Conservation (phyloP, 2,113 vertebrate genomes). For the Rousettus leschenaultii region DNA sequence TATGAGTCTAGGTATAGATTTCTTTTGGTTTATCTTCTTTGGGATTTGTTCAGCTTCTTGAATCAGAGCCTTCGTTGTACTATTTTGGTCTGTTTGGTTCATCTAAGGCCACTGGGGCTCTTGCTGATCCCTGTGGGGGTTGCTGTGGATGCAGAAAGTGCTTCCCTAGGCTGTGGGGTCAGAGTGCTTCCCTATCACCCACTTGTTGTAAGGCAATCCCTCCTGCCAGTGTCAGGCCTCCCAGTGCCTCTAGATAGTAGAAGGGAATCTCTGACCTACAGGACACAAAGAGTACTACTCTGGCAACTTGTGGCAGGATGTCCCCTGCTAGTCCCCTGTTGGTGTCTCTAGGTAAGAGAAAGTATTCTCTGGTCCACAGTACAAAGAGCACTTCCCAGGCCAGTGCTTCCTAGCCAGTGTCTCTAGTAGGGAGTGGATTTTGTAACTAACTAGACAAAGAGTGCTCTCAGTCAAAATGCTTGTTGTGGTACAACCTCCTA, state of each 20-base stretch:
- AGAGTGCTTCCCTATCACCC: neutral
- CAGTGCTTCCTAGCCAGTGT: neutral
- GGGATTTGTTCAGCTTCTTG: neutral
- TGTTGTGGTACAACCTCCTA: neutral
- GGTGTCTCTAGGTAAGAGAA: neutral
- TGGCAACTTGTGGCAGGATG: neutral
- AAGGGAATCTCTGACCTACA: neutral
- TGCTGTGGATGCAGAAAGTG: neutral
- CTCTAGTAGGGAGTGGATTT: neutral
- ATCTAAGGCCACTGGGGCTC: neutral
- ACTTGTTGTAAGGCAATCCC: neutral
- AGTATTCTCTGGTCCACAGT: neutral
- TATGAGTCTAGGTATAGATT: neutral
- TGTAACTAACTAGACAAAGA: neutral
- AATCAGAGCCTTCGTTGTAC: neutral
- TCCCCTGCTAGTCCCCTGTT: neutral
- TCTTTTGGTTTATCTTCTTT: neutral
- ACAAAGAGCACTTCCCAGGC: neutral
- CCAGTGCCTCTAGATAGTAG: neutral
- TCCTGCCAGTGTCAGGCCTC: neutral
- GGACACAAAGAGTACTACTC: neutral
- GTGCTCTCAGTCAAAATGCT: too few species aligned
- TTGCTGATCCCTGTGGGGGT: neutral
- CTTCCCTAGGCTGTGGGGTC: neutral
- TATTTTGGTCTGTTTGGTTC: neutral